Base-by-base conservation (phyloP, 2,888 invertebrate species). In the Magallana nippona region DNA sequence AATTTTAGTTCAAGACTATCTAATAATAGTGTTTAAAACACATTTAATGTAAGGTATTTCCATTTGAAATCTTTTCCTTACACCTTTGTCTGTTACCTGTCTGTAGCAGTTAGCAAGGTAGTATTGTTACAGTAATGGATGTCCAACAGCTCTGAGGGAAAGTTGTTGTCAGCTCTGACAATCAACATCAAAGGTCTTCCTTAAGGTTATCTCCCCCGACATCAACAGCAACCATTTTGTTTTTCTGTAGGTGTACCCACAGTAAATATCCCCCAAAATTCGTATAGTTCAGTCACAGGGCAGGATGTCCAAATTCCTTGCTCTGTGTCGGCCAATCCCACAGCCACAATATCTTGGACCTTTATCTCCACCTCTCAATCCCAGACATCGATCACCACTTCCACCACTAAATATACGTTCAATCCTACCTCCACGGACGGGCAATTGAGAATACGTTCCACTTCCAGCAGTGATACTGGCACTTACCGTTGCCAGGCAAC, bases 401-500 rank as follows among this genome's bases (percentile, higher is more conserved):
- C 55, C 22, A 57, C 71, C 22, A 32, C 79, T 22, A 79, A 79
- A 57, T 79, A 79, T 44, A 58, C 55, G 22, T 79, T 79, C 22
- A 27, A 56, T 19, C 27, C 79, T 0, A 19, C 79, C 55, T 55
- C 79, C 55, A 79, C 56, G 22, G 22, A 56, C 10, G 27, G 57
- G 3, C 22, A 5, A 58, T 80, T 85, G n/a, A 84, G 78, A 15
- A 77, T 85, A 13, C 32, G 55, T 3, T 83, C 83, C 27, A 60
- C 82, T 10, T 78, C 32, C 19, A 79, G 71, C 27, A 83, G 58
- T 60, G 85, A 85, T 27, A 78, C 79, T n/a, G 85, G 82, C 15
- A 82, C 56, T 10, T 85, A 85, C 13, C 55, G 58, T 17, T 85
- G 85, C 58, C 58, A 71, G 11, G 85, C 83, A 17, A 83, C 83